Base-by-base conservation (phyloP, 1,140 invertebrate species). In the Zaprionus taronus region DNA sequence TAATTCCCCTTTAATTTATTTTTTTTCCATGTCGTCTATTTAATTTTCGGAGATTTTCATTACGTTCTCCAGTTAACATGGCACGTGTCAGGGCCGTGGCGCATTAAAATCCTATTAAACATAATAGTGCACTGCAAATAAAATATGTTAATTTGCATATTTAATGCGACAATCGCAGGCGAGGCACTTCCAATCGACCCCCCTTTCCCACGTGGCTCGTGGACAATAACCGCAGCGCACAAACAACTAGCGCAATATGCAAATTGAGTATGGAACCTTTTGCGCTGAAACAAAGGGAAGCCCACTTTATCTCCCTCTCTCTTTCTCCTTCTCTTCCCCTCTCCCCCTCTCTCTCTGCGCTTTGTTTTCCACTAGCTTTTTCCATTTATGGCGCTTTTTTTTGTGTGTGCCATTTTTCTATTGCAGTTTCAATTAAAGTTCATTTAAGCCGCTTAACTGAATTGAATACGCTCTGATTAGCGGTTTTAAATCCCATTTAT, bases 101-200 rank as follows among this genome's bases (percentile, higher is more conserved):
- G 67, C 77, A 79, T 83, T 83, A 83, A 83, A 83, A 83, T 83
- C 77, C 67, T 73, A 83, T 83, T 83, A 71, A 79, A 71, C 67
- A 75, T 67, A 79, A 80, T 78, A 28, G 61, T 56, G 31, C 24
- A 63, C 22, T 62, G 49, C 70, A 73, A 73, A 77, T 73, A 64
- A 80, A 82, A 83, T 83, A 83, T 83, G 80, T 83, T 82, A 61
- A 82, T 83, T 83, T 76, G 38, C 80, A 79, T 83, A 79, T 78
- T 81, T 72, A 17, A 80, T 80, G 79, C 78, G 57, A 66, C 62
- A 77, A 31, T 22, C 31, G 5, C 31, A 15, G 3, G 12, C 62
- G 9, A 14, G 20, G 11, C 36, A 7, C 22, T 14, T 49, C 22
- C 22, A n/a, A 17, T 14, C 20, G n/a, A 4, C 28, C 2, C 14